Percentiles rank a stretch among this genome's conserved stretches.
Evolutionary conservation across 2,797 vertebrate genomes (phyloP).

Genomic region (Phalanger gymnotis): DNA sequence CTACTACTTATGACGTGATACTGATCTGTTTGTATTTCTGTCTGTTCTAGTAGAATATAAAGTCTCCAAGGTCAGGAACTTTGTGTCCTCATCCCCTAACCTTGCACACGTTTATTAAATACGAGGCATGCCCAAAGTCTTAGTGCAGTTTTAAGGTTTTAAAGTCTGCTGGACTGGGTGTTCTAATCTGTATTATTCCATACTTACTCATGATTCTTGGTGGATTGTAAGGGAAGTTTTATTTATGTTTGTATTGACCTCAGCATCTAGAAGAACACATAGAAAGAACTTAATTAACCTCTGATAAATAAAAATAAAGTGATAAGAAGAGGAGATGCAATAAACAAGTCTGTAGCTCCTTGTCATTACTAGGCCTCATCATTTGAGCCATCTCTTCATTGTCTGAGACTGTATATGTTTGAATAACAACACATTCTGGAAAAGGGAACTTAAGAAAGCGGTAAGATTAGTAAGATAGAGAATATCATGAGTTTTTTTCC

Average conservation of each 20-base stretch:
- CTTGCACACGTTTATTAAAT: not conserved
- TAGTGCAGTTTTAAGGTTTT: not conserved
- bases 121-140: not conserved
- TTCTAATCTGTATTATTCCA: not conserved
- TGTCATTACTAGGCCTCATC: not conserved
- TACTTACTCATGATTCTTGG: not conserved
- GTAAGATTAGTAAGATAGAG: not conserved
- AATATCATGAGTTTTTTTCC: not conserved
- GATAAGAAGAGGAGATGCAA: not conserved
- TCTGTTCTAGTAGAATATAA: not conserved
- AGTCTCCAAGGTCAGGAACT: not conserved
- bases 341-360: not conserved
- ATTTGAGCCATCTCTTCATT: not conserved
- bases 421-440: not conserved
- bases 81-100: not conserved
- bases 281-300: not conserved
- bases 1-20: not conserved
- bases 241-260: not conserved
- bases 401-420: not conserved
- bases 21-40: not conserved
- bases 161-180: not conserved
- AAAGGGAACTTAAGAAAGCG: conserved; percentile 1
- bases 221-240: not conserved
- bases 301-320: not conserved
- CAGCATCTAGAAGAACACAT: not conserved